Base-by-base conservation (phyloP, 2,113 vertebrate genomes). In the Embiotoca jacksoni region DNA sequence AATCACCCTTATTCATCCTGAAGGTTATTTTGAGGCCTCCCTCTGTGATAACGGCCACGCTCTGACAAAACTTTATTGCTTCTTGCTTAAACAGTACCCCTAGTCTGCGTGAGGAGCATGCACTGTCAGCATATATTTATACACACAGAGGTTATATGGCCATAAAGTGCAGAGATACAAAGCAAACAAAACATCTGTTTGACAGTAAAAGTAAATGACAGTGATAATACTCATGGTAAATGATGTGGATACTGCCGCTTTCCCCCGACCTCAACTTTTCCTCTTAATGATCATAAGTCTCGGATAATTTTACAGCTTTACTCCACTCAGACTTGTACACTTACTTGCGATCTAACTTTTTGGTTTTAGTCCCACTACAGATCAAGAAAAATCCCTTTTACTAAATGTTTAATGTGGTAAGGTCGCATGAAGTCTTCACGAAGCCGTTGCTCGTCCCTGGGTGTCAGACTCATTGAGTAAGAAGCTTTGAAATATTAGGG, bases 401-500 rank as follows among this genome's bases (percentile, higher is more conserved):
- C 54, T 56, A 66, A 52, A 80, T 71, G 56, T 61, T 71, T 74
- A 62, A 80, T 72, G 82, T 63, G 61, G 79, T 68, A 75, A 80
- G 58, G 75, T 85, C 46, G 36, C 83, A 72, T 80, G 70, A 83
- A 84, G 69, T 81, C 55, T 64, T 41, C 66, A 2, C 13, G 60
- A 80, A 36, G 82, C 82, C 72, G 79, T 47, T 30, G 52, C 73
- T 37, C 2, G n/a, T 88, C 73, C 66, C 68, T 60, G 81, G 73
- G 49, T 57, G 66, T 88, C 78, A 83, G 31, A 82, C 85, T 88
- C 52, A 50, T 69, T 55, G 74, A 77, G 3, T 83, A 83, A 87
- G 82, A 61, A 62, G 81, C 89, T 88, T 91, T 87, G 82, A 86
- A 85, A 83, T 82, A 82, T 92, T 80, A 88, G 69, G 23, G 80